Percentiles rank a stretch among this genome's conserved stretches.
Conservation (phyloP, 1,140 invertebrate genomes). For the Trachymyrmex cornetzi region DNA sequence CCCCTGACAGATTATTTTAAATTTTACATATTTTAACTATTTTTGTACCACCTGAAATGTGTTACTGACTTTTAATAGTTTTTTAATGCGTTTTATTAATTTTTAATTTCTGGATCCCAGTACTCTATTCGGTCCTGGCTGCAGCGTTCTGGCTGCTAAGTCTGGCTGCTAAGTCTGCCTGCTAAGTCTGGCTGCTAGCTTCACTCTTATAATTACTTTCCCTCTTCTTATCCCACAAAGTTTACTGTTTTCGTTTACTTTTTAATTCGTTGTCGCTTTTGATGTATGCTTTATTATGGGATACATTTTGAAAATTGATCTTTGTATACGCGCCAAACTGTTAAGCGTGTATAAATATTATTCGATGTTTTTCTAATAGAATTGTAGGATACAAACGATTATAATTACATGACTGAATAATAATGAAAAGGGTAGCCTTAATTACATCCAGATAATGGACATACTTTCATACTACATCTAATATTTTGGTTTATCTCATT, state of each 20-base stretch:
- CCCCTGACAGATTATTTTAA: too few relatives aligned
- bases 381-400: slow-evolving; percentile 1
- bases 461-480: background rate
- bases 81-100: too few relatives aligned
- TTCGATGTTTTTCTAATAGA: background rate
- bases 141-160: too few relatives aligned
- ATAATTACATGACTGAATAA: background rate
- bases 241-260: slow-evolving; percentile 42
- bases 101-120: too few relatives aligned
- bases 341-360: background rate
- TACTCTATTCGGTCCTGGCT: too few relatives aligned
- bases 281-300: background rate
- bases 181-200: too few relatives aligned
- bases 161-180: too few relatives aligned
- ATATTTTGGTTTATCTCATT: background rate
- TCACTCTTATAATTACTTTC: slow-evolving; percentile 45
- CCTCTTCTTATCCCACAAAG: slow-evolving; percentile 20
- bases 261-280: background rate
- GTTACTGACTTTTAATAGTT: too few relatives aligned
- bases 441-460: background rate
- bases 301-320: background rate
- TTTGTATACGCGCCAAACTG: background rate
- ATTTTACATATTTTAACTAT: too few relatives aligned
- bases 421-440: background rate
- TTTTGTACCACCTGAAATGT: too few relatives aligned